Percentiles rank a stretch among this genome's conserved stretches.
Evolutionary conservation across 2,113 vertebrate genomes (phyloP).

Genomic region (Dicaeum eximium): DNA sequence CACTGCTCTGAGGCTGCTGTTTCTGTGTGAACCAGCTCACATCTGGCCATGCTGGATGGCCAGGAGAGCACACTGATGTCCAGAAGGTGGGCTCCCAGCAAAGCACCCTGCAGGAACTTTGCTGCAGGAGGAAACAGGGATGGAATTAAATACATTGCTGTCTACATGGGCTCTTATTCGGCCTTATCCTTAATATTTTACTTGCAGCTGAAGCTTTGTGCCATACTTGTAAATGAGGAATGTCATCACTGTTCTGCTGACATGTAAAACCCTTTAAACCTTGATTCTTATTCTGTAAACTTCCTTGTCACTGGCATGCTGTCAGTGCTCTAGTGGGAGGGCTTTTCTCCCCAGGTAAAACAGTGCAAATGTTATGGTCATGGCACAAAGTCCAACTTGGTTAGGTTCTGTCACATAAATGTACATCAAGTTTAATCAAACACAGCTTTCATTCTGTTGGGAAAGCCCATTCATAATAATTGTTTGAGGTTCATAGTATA

Average conservation of each 20-base stretch:
- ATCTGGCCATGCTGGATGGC: background rate
- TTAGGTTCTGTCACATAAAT: constrained; percentile 47
- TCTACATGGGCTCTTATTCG: background rate
- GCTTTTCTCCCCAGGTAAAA: constrained; percentile 23
- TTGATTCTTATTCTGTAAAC: constrained; percentile 23
- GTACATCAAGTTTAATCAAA: constrained; percentile 18
- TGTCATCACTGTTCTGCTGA: constrained; percentile 8
- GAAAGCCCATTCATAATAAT: constrained; percentile 8
- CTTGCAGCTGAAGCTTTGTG: background rate
- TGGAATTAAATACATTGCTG: background rate
- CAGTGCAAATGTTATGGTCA: constrained; percentile 30
- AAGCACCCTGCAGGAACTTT: background rate
- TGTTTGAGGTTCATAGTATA: background rate
- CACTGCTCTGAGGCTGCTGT: background rate
- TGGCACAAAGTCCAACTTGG: background rate
- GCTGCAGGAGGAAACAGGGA: background rate
- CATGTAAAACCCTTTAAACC: constrained; percentile 36
- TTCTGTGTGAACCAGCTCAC: background rate
- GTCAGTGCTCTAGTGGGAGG: background rate
- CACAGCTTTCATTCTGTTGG: constrained; percentile 13
- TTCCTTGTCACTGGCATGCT: constrained; percentile 21
- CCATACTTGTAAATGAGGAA: background rate
- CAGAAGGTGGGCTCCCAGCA: background rate
- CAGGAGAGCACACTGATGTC: background rate
- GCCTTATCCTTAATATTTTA: background rate